These are phyloP conservation scores for Apeira syringaria DNA, from an alignment of 2,888 invertebrate genomes.

Conservation along the genomic window DNA sequence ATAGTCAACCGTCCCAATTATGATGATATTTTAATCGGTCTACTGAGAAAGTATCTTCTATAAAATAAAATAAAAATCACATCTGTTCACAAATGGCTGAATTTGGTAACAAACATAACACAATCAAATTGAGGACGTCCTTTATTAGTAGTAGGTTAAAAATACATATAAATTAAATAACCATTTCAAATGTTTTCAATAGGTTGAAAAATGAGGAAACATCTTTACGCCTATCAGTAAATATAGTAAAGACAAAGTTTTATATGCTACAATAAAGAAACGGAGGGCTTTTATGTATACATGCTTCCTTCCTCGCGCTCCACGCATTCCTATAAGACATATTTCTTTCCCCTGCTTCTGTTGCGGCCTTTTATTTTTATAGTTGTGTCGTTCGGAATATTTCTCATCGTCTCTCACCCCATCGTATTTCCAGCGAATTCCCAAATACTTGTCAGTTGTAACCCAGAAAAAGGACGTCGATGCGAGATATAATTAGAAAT, in stretches of 20 bases:
- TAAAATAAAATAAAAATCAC: no score
- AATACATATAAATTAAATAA: no score
- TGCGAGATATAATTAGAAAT: conserved; percentile 39
- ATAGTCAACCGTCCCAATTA: no score
- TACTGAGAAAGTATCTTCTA: no score
- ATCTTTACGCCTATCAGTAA: no score
- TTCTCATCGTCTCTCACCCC: conserved; percentile 46
- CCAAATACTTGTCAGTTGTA: conserved; percentile 53
- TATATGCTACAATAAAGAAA: conserved; percentile 9
- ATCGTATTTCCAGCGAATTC: conserved; percentile 53
- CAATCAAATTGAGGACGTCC: no score
- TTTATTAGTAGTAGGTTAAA: no score
- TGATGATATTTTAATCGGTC: no score
- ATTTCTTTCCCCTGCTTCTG: conserved; percentile 53
- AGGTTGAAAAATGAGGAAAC: no score
- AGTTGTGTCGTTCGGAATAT: conserved; percentile 59
- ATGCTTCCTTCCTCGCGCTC: conserved; percentile 45
- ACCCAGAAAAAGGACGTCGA: conserved; percentile 21
- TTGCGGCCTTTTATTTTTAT: conserved; percentile 67
- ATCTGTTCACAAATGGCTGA: no score
- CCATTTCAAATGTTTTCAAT: no score
- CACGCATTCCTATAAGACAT: conserved; percentile 54
- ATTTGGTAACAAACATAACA: no score
- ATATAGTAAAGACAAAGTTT: neutral
- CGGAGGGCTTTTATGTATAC: conserved; percentile 17